Conservation (phyloP, 2,797 vertebrate species). For the Numenius phaeopus region DNA sequence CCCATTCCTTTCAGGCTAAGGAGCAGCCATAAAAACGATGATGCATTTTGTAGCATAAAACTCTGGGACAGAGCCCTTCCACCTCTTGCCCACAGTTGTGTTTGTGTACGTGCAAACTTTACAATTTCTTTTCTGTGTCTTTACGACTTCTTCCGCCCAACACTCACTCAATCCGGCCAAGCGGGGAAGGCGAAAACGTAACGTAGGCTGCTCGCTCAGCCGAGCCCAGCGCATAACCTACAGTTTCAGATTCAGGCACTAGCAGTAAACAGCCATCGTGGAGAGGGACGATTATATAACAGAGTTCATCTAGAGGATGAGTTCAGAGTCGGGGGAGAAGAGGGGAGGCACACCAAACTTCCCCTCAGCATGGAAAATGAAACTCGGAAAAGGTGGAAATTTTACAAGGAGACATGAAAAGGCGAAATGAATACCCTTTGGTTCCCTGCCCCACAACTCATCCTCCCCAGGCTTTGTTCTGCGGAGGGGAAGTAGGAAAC, state of each 20-base stretch:
- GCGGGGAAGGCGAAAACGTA: slow-evolving; percentile 26
- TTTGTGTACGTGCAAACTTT: background rate
- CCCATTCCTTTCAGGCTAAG: background rate
- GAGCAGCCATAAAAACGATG: background rate
- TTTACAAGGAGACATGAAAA: slow-evolving; percentile 33
- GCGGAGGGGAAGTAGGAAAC: slow-evolving; percentile 25
- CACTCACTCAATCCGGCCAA: slow-evolving; percentile 10
- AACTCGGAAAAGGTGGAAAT: slow-evolving; percentile 24
- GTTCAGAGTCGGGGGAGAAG: background rate
- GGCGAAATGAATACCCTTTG: background rate
- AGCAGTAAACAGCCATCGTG: slow-evolving; percentile 23
- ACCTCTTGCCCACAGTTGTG: background rate
- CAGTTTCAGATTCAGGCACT: slow-evolving; percentile 46
- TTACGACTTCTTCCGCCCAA: background rate
- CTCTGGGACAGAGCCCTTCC: background rate
- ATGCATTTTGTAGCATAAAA: background rate
- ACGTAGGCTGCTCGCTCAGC: background rate
- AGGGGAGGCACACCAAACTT: background rate
- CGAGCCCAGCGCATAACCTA: background rate
- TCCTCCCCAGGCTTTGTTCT: slow-evolving; percentile 22
- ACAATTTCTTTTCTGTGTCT: background rate
- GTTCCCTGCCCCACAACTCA: slow-evolving; percentile 21
- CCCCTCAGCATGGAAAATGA: slow-evolving; percentile 14
- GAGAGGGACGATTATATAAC: slow-evolving; percentile 63
- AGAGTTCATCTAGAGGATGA: slow-evolving; percentile 62